Base-by-base conservation (phyloP, 2,888 invertebrate species). In the Agrilus biguttatus region DNA sequence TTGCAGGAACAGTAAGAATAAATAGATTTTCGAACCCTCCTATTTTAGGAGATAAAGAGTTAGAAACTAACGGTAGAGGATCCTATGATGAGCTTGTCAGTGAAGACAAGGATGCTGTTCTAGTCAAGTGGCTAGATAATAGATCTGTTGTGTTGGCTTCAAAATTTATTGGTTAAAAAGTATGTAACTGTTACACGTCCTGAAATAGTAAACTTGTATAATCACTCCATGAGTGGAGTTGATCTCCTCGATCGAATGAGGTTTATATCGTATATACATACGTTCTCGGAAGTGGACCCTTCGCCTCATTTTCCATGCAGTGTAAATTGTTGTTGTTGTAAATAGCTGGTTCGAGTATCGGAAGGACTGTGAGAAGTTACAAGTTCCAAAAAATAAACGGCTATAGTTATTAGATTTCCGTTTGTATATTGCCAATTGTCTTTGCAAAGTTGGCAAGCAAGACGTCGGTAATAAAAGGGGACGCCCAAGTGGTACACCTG, bases 161-260 rank as follows among this genome's bases (percentile, higher is more conserved):
- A 14, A 53, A 49, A 38, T 51, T 44, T 46, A 42, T 51, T 8
- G 47, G 48, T 13, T 10, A 43, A 46, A 12, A 36, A 46, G 37
- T 45, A 43, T 37, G 41, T 48, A 8, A 35, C 43, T 23, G 34
- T 50, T 34, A 19, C 17, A 33, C 41, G 46, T 14, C 46, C 48
- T 14, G 44, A 44, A 47, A 44, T 50, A 40, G 45, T 51, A 17
- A 35, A 41, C 34, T 12, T 23, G 14, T 39, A 49, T 28, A 53
- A 52, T 34, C 40, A 46, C 36, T 46, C 43, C n/a, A 53, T 51
- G 51, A 51, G 53, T 19, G 51, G 51, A 19, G 52, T 53, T n/a
- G 53, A 53, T 40, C 37, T 49, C 17, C 38, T 46, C 12, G 50
- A 53, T 45, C 47, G 49, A 44, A 44, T 49, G 42, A 45, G 47